These are phyloP conservation scores for Podarcis cretensis DNA, from an alignment of 2,113 vertebrate genomes.

Conservation along the genomic window DNA sequence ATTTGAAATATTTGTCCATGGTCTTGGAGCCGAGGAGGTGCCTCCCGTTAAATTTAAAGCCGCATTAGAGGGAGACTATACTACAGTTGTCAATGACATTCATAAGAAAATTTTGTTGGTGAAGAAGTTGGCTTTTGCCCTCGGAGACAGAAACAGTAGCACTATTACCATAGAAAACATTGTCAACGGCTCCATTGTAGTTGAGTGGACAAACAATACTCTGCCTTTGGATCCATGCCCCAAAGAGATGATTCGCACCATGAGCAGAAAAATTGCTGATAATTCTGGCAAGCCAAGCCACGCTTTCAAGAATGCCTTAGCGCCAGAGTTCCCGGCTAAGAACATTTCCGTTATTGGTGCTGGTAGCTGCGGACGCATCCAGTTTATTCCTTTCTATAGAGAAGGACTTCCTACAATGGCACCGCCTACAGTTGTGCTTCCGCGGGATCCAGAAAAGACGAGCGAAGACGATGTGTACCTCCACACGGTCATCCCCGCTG, in stretches of 20 bases:
- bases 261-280: constrained; percentile 87
- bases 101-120: constrained; percentile 91
- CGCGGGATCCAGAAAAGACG: constrained; percentile 83
- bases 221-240: constrained; percentile 88
- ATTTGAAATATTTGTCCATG: constrained; percentile 92
- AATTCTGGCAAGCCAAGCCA: constrained; percentile 80
- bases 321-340: constrained; percentile 90
- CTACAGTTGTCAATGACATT: constrained; percentile 80
- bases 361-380: constrained; percentile 86
- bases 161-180: constrained; percentile 89
- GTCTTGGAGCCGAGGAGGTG: constrained; percentile 82
- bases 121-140: constrained; percentile 90
- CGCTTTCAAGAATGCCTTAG: constrained; percentile 83
- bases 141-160: constrained; percentile 93
- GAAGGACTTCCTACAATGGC: constrained; percentile 65
- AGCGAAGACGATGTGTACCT: constrained; percentile 92
- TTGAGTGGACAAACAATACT: constrained; percentile 96
- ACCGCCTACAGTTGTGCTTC: constrained; percentile 67
- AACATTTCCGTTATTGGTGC: constrained; percentile 84
- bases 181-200: constrained; percentile 87
- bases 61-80: constrained; percentile 87
- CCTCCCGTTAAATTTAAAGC: constrained; percentile 89
- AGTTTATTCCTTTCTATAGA: constrained; percentile 82
- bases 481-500: constrained; percentile 94
- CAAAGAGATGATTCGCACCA: constrained; percentile 84